Conservation (phyloP, 1,140 invertebrate genomes). For the Ylistrum balloti region DNA sequence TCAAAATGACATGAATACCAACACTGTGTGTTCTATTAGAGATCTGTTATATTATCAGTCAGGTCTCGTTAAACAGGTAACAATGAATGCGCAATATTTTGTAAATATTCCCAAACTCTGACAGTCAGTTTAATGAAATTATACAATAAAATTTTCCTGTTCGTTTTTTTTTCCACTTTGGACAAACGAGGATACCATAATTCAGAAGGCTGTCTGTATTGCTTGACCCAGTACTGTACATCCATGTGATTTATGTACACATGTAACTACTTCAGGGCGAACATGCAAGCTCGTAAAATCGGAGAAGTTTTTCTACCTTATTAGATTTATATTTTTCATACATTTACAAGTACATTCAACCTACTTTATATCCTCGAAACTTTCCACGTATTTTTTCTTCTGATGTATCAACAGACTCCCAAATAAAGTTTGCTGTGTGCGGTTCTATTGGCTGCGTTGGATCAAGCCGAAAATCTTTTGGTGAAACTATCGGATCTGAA, state of each 20-base stretch:
- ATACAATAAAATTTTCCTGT: too few relatives aligned
- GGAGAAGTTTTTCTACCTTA: too few relatives aligned
- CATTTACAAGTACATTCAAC: neutral
- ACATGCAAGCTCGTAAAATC: too few relatives aligned
- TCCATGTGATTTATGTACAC: too few relatives aligned
- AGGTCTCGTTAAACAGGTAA: neutral
- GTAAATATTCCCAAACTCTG: too few relatives aligned
- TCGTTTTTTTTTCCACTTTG: too few relatives aligned
- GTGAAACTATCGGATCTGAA: slow-evolving; percentile 73
- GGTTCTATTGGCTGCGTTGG: slow-evolving; percentile 65
- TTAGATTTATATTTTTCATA: neutral
- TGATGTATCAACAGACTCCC: slow-evolving; percentile 76
- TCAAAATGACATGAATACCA: neutral
- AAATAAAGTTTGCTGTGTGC: slow-evolving; percentile 77
- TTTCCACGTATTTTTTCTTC: slow-evolving; percentile 74
- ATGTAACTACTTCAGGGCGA: too few relatives aligned
- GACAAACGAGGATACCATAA: too few relatives aligned
- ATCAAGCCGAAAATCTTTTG: slow-evolving; percentile 76
- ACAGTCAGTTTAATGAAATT: too few relatives aligned
- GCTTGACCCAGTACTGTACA: too few relatives aligned
- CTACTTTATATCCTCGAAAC: slow-evolving; percentile 78
- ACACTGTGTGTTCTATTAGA: neutral
- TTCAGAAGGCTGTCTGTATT: too few relatives aligned
- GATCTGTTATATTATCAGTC: neutral
- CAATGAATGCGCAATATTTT: neutral